phyloP scores from a whole-genome alignment of 2,888 invertebrate genomes.

The Ommatoiulus sabulosus region DNA sequence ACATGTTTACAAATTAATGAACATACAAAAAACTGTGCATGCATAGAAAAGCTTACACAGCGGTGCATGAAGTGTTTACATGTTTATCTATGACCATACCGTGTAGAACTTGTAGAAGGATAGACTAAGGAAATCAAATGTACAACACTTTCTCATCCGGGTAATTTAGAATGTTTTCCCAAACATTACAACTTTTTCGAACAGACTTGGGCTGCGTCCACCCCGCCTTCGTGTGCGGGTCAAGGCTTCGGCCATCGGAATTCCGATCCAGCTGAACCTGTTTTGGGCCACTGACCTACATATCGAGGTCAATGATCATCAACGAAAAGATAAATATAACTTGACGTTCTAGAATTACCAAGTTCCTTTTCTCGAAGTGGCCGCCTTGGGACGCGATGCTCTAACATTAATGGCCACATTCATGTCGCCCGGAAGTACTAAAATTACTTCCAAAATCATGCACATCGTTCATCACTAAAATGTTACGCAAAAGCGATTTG shows the following conservation, averaged over 20 bases:
- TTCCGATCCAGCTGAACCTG: slow-evolving; percentile 20
- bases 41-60: no score
- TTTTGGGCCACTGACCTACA: slow-evolving; percentile 35
- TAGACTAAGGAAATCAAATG: no score
- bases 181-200: neutral
- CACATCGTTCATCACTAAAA: neutral
- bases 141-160: neutral
- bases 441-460: neutral
- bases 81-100: no score
- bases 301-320: slow-evolving; percentile 45
- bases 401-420: neutral
- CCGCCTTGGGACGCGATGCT: neutral
- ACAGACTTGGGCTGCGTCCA: neutral
- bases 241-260: neutral
- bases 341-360: neutral
- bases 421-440: neutral
- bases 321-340: neutral
- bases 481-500: no score
- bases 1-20: no score
- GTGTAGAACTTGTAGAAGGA: no score
- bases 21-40: no score
- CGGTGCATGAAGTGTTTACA: no score
- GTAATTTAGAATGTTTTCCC: neutral
- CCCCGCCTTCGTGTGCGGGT: neutral
- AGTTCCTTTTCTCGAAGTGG: neutral